A percentile compares a stretch with the other conserved stretches of the same genome.
phyloP scores from a whole-genome alignment of 2,888 invertebrate genomes.

The Andrena camellia region DNA sequence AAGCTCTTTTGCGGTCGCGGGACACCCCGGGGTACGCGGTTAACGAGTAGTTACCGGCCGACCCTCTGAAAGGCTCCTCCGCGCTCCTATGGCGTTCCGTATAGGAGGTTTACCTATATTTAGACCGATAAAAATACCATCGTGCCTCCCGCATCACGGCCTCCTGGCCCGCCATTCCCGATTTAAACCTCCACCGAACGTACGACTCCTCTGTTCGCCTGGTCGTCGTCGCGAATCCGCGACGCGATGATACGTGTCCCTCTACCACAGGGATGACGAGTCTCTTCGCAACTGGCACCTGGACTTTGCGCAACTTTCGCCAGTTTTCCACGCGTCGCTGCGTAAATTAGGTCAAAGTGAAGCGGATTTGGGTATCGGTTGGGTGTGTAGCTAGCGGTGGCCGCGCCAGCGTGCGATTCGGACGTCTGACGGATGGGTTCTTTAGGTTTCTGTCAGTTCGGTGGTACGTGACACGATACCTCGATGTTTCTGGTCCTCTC shows the following conservation, averaged over 20 bases:
- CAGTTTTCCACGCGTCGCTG: no score
- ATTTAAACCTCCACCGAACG: slow-evolving; percentile 79
- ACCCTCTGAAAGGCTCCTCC: slow-evolving; percentile 56
- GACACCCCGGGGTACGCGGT: slow-evolving; percentile 71
- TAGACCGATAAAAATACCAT: slow-evolving; percentile 84
- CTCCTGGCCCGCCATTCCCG: slow-evolving; percentile 84
- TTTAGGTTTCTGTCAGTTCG: neutral
- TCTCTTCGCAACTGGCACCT: neutral
- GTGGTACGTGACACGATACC: neutral
- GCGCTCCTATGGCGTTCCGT: slow-evolving; percentile 80
- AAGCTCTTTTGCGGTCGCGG: slow-evolving; percentile 76
- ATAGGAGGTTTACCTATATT: slow-evolving; percentile 83
- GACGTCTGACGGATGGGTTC: neutral
- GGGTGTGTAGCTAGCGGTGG: no score
- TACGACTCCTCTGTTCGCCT: slow-evolving; percentile 14
- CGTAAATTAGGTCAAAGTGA: neutral
- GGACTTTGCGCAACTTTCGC: neutral
- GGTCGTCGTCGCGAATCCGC: slow-evolving; percentile 21
- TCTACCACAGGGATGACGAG: neutral
- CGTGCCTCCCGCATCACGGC: slow-evolving; percentile 84
- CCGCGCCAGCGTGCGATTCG: no score
- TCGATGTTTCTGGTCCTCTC: neutral
- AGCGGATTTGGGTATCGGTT: neutral
- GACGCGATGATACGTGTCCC: slow-evolving; percentile 1
- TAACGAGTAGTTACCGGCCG: slow-evolving; percentile 76